These are phyloP conservation scores for Otocyon megalotis DNA, from an alignment of 2,113 vertebrate genomes.

Conservation along the genomic window DNA sequence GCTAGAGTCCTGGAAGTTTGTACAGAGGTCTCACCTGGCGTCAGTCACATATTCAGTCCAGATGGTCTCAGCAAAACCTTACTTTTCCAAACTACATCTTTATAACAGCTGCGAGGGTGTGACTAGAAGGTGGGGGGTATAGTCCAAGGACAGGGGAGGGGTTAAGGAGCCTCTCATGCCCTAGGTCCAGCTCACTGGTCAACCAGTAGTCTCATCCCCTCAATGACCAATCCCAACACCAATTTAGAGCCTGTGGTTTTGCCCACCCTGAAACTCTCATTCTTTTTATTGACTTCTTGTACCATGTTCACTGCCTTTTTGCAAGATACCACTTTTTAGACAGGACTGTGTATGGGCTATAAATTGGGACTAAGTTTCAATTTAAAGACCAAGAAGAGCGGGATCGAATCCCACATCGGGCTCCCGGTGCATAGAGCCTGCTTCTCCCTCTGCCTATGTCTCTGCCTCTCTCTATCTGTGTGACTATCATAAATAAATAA, in stretches of 20 bases:
- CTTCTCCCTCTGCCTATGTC: too few relatives aligned
- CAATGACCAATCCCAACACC: background rate
- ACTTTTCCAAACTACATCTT: background rate
- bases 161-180: background rate
- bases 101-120: background rate
- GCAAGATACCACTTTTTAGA: background rate
- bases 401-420: too few relatives aligned
- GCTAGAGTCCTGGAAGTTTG: background rate
- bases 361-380: background rate
- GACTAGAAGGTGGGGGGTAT: background rate
- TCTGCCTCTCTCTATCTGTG: too few relatives aligned
- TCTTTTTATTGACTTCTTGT: background rate
- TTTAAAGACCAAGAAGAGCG: background rate
- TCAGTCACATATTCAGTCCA: background rate
- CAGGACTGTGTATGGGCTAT: background rate
- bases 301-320: background rate
- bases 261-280: background rate
- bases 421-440: too few relatives aligned
- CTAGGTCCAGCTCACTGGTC: background rate
- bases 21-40: background rate
- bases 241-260: background rate
- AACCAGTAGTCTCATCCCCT: background rate
- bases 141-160: background rate
- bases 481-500: too few relatives aligned
- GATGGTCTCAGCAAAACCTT: background rate